These are phyloP conservation scores for Listronotus bonariensis DNA, from an alignment of 1,140 invertebrate species.

Conservation along the genomic window DNA sequence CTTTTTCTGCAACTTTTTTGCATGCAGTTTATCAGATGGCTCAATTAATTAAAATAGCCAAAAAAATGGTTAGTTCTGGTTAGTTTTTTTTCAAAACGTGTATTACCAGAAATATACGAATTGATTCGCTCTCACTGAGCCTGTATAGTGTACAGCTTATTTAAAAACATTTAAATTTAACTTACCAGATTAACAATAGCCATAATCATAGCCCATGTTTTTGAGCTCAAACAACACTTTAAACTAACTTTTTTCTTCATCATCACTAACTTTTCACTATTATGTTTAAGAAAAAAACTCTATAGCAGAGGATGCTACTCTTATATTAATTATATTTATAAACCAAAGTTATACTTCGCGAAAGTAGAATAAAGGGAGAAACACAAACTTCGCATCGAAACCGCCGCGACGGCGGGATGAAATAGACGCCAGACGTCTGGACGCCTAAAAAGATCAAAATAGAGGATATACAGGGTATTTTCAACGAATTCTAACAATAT, in stretches of 20 bases:
- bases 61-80: too few species aligned
- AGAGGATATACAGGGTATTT: constrained; percentile 4
- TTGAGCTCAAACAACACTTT: background rate
- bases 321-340: constrained; percentile 4
- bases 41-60: too few species aligned
- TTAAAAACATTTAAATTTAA: background rate
- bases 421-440: constrained; percentile 18
- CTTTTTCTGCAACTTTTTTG: too few species aligned
- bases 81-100: too few species aligned
- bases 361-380: constrained; percentile 5
- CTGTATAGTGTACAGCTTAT: too few species aligned
- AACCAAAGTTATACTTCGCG: background rate
- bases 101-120: too few species aligned
- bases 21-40: too few species aligned
- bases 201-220: constrained; percentile 16
- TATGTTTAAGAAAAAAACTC: too few species aligned
- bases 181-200: constrained; percentile 6
- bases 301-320: too few species aligned
- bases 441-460: constrained; percentile 1
- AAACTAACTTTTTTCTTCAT: constrained; percentile 1
- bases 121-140: too few species aligned
- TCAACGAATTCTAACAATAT: background rate
- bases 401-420: background rate
- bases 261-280: background rate
- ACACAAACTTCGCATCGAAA: background rate